Evolutionary conservation across 2,797 vertebrate genomes (phyloP).

Genomic region (Schizothorax lantsangensis): DNA sequence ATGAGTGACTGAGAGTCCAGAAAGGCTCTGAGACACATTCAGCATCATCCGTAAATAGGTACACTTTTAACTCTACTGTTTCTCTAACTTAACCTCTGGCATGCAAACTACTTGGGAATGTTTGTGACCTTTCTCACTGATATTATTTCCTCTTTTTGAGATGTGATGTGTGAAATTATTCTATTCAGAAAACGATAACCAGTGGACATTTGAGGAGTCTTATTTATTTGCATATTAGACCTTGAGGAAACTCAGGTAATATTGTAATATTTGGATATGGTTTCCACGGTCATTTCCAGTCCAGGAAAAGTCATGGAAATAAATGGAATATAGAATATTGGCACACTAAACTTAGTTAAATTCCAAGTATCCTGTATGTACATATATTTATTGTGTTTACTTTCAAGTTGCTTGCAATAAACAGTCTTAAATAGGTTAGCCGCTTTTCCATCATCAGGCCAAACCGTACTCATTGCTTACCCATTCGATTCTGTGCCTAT

Average conservation of each 20-base stretch:
- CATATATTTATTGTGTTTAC: not conserved
- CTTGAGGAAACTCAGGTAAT: not conserved
- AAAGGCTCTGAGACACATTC: slow-evolving; percentile 66
- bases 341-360: not conserved
- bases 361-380: not conserved
- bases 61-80: slow-evolving; percentile 64
- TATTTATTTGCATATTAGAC: not conserved
- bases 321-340: not conserved
- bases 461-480: not conserved
- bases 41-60: slow-evolving; percentile 84
- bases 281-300: not conserved
- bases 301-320: not conserved
- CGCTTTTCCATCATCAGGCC: not conserved
- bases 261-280: not conserved
- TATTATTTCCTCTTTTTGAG: slow-evolving; percentile 4
- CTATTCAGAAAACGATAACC: not conserved
- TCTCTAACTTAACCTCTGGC: slow-evolving; percentile 40
- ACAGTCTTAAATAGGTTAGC: not conserved
- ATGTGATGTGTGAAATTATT: not conserved
- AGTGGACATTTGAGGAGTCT: not conserved
- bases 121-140: slow-evolving; percentile 48
- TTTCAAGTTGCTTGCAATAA: not conserved
- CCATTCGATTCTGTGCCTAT: not conserved
- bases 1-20: slow-evolving; percentile 75
- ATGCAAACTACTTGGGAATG: slow-evolving; percentile 24